Percentiles rank a stretch among this genome's conserved stretches.
Evolutionary conservation across 2,888 invertebrate genomes (phyloP).

Genomic region (Marasmarcha lunaedactyla): DNA sequence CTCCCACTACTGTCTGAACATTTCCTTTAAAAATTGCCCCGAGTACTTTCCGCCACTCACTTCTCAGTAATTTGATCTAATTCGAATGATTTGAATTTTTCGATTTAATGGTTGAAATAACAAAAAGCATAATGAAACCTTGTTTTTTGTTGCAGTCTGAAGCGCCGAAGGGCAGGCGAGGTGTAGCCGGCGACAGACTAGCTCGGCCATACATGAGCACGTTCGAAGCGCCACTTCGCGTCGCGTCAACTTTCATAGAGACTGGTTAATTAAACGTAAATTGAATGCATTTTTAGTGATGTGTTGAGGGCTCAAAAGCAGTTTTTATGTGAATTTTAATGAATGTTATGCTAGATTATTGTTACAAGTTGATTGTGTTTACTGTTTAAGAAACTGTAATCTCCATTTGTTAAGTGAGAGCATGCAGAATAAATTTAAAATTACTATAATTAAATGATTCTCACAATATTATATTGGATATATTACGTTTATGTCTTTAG

Average conservation of each 20-base stretch:
- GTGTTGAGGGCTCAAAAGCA: constrained; percentile 58
- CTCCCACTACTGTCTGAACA: constrained; percentile 29
- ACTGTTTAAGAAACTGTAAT: constrained; percentile 31
- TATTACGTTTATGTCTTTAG: neutral
- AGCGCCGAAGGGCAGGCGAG: constrained; percentile 12
- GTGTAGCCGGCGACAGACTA: constrained; percentile 15
- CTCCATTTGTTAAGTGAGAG: constrained; percentile 26
- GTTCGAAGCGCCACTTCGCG: neutral
- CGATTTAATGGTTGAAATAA: constrained; percentile 5
- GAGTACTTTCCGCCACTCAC: constrained; percentile 5
- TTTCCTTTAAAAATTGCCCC: constrained; percentile 45
- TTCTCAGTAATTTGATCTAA: no score
- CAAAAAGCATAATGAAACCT: neutral
- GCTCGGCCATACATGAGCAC: constrained; percentile 8
- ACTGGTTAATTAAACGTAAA: constrained; percentile 20
- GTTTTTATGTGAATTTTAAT: constrained; percentile 61
- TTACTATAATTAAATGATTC: constrained; percentile 28
- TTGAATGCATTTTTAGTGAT: constrained; percentile 43
- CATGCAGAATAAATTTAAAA: constrained; percentile 22
- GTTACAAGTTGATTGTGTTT: constrained; percentile 19
- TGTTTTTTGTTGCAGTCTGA: constrained; percentile 45
- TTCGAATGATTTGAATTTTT: constrained; percentile 2
- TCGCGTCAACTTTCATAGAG: constrained; percentile 13
- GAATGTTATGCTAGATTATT: constrained; percentile 35
- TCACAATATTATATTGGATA: constrained; percentile 13